Conservation (phyloP, 2,797 vertebrate species). For the Myotis pilosus region DNA sequence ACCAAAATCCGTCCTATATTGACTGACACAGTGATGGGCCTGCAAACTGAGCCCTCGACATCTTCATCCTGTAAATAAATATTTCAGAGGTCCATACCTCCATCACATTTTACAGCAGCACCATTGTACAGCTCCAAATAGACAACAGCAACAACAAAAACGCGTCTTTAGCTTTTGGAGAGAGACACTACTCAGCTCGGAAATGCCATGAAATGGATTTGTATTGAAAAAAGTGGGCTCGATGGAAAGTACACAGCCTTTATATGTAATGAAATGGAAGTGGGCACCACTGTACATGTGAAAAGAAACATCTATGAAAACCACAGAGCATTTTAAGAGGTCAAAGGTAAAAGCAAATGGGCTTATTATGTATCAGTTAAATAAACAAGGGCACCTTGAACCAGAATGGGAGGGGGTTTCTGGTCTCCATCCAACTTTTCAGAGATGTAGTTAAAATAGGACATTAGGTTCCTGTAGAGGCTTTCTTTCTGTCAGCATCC, state of each 20-base stretch:
- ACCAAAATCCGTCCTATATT: neutral
- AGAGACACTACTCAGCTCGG: neutral
- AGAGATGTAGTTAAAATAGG: conserved; percentile 22
- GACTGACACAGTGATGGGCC: neutral
- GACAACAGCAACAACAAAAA: neutral
- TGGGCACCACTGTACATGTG: conserved; percentile 13
- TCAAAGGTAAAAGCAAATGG: conserved; percentile 66
- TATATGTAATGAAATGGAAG: conserved; percentile 48
- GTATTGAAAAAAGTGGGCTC: neutral
- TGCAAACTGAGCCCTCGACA: neutral
- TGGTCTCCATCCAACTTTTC: conserved; percentile 6
- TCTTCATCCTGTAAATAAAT: neutral
- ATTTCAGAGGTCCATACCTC: neutral
- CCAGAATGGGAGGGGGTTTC: conserved; percentile 2
- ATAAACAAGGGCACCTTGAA: conserved; percentile 50
- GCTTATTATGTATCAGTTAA: conserved; percentile 62
- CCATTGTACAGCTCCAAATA: neutral
- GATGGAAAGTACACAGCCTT: conserved; percentile 18
- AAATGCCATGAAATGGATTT: conserved; percentile 14
- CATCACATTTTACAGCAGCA: neutral
- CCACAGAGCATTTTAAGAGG: conserved; percentile 65
- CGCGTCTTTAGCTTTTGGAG: neutral
- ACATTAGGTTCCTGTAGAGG: neutral
- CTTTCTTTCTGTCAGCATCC: neutral
- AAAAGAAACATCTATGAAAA: conserved; percentile 69